Percentiles rank a stretch among this genome's conserved stretches.
Evolutionary conservation across 2,113 vertebrate genomes (phyloP).

Genomic region (Phyllostomus discolor): DNA sequence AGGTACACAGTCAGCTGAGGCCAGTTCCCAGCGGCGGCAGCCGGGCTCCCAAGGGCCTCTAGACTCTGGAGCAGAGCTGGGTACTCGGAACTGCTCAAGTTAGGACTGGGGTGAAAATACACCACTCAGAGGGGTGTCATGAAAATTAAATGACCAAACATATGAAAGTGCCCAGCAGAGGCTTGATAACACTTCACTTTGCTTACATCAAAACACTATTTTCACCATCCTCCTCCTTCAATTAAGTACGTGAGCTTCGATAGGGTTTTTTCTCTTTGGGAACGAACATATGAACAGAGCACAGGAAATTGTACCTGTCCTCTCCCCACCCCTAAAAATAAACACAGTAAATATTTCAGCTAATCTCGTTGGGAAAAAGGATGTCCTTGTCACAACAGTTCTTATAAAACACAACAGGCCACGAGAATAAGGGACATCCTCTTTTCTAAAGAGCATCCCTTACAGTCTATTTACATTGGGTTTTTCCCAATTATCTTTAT

Average conservation of each 20-base stretch:
- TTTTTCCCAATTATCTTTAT: not conserved
- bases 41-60: not conserved
- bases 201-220: not conserved
- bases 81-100: not conserved
- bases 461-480: not conserved
- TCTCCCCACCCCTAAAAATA: not conserved
- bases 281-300: not conserved
- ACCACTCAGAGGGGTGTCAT: not conserved
- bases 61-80: not conserved
- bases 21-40: not conserved
- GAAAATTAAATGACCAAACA: not conserved
- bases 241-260: not conserved
- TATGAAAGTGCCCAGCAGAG: not conserved
- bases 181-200: not conserved
- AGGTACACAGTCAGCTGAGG: not conserved
- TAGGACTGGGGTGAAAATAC: not conserved
- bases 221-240: not conserved
- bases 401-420: not conserved
- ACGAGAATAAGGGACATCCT: not conserved
- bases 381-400: constrained; percentile 3
- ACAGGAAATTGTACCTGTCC: not conserved
- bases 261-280: not conserved
- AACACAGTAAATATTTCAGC: not conserved
- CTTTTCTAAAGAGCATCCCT: not conserved
- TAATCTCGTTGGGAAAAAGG: not conserved